Conservation (phyloP, 2,888 invertebrate species). For the Smittia aterrima region DNA sequence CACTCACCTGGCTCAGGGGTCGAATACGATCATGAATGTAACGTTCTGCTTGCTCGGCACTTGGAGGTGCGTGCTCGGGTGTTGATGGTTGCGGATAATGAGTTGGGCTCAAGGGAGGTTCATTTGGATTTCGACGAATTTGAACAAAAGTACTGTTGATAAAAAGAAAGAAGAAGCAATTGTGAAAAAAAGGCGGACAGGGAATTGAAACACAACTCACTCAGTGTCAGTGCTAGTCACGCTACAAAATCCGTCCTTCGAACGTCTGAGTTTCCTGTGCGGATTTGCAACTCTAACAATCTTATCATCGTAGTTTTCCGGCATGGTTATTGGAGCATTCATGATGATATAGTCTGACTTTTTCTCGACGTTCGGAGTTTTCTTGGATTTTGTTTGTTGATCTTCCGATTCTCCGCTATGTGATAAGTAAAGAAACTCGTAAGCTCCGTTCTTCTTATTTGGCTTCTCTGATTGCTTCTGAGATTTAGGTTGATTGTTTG, state of each 20-base stretch:
- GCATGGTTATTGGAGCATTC: slow-evolving; percentile 36
- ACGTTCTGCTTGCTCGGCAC: slow-evolving; percentile 82
- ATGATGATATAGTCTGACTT: slow-evolving; percentile 33
- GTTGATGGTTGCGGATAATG: slow-evolving; percentile 90
- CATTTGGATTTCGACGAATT: slow-evolving; percentile 34
- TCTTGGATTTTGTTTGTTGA: not conserved
- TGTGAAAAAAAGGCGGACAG: too few relatives aligned
- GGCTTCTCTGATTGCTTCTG: not conserved
- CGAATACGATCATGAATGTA: slow-evolving; percentile 87
- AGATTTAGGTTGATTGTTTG: slow-evolving; percentile 21
- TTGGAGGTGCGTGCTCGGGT: slow-evolving; percentile 91
- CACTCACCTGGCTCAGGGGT: slow-evolving; percentile 84
- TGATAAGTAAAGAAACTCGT: slow-evolving; percentile 34
- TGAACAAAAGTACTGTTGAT: slow-evolving; percentile 31
- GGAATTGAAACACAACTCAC: slow-evolving; percentile 1
- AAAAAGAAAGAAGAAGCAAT: not conserved
- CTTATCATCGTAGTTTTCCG: slow-evolving; percentile 28
- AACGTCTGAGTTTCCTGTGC: slow-evolving; percentile 32
- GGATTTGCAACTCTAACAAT: slow-evolving; percentile 38
- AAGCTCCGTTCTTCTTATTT: not conserved
- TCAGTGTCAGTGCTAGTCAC: not conserved
- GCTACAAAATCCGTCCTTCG: slow-evolving; percentile 19
- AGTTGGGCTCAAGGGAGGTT: slow-evolving; percentile 78
- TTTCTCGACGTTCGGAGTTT: not conserved
- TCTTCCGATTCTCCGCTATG: slow-evolving; percentile 33